phyloP scores from a whole-genome alignment of 2,888 invertebrate genomes.

The Adelphocoris suturalis region DNA sequence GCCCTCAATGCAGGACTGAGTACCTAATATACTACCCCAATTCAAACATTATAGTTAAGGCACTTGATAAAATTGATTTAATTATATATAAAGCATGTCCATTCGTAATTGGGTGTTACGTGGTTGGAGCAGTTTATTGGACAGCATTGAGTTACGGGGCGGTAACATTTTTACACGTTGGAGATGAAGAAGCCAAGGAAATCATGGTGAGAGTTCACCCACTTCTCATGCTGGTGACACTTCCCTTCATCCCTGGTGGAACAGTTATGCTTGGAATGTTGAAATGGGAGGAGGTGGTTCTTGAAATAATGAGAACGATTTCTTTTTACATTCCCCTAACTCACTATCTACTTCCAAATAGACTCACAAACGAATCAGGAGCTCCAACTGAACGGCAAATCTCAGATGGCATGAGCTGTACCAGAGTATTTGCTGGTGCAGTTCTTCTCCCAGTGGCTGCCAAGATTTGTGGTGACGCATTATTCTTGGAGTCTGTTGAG shows the following conservation, averaged over 20 bases:
- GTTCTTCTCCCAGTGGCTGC: conserved; percentile 95
- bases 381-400: conserved; percentile 49
- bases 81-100: conserved; percentile 95
- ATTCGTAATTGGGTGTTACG: conserved; percentile 94
- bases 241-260: conserved; percentile 96
- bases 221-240: conserved; percentile 90
- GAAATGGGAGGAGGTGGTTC: conserved; percentile 95
- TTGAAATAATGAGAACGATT: conserved; percentile 87
- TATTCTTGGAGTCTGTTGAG: conserved; percentile 90
- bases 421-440: conserved; percentile 96
- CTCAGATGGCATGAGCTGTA: conserved; percentile 78
- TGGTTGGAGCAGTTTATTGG: conserved; percentile 95
- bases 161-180: conserved; percentile 95
- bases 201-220: conserved; percentile 96
- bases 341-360: conserved; percentile 84
- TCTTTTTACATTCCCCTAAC: conserved; percentile 85
- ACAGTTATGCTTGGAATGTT: conserved; percentile 96
- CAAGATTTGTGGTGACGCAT: conserved; percentile 89
- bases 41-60: conserved; percentile 90
- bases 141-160: conserved; percentile 98
- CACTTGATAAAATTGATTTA: conserved; percentile 92
- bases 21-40: conserved; percentile 96
- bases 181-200: conserved; percentile 95
- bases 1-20: conserved; percentile 96
- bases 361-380: conserved; percentile 78